Conservation (phyloP, 2,888 invertebrate genomes). For the Deilephila porcellus region DNA sequence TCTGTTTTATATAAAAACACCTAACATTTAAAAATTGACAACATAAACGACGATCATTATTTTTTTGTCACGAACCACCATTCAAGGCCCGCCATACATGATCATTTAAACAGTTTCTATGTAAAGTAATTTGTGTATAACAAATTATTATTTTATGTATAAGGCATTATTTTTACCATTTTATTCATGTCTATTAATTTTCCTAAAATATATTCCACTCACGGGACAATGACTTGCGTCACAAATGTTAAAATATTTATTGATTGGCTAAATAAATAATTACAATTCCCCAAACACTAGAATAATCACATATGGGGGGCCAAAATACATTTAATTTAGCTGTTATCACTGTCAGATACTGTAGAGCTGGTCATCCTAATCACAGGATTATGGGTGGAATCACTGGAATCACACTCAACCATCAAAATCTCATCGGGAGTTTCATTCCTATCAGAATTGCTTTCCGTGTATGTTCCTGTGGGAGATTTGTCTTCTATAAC, state of each 20-base stretch:
- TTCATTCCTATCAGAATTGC: conserved; percentile 78
- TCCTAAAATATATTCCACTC: neutral
- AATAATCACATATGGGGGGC: neutral
- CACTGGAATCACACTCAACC: conserved; percentile 81
- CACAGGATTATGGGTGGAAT: conserved; percentile 77
- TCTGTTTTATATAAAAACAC: conserved; percentile 47
- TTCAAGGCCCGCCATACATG: neutral
- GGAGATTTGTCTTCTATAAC: conserved; percentile 81
- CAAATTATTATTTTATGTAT: neutral
- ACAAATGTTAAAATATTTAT: conserved; percentile 1
- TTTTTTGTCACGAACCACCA: conserved; percentile 6
- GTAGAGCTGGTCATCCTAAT: conserved; percentile 80
- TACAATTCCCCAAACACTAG: neutral
- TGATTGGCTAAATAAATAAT: conserved; percentile 9
- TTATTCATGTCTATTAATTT: neutral
- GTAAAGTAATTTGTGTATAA: neutral
- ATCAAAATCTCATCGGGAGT: conserved; percentile 78
- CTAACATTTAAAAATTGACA: conserved; percentile 53
- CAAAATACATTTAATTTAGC: conserved; percentile 53
- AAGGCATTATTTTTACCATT: neutral
- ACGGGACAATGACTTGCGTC: neutral
- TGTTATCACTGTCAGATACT: conserved; percentile 77
- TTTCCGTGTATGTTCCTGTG: conserved; percentile 77
- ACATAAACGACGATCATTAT: conserved; percentile 23
- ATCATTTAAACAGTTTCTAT: neutral